Base-by-base conservation (phyloP, 2,113 vertebrate genomes). In the Mormyrus iriodes region DNA sequence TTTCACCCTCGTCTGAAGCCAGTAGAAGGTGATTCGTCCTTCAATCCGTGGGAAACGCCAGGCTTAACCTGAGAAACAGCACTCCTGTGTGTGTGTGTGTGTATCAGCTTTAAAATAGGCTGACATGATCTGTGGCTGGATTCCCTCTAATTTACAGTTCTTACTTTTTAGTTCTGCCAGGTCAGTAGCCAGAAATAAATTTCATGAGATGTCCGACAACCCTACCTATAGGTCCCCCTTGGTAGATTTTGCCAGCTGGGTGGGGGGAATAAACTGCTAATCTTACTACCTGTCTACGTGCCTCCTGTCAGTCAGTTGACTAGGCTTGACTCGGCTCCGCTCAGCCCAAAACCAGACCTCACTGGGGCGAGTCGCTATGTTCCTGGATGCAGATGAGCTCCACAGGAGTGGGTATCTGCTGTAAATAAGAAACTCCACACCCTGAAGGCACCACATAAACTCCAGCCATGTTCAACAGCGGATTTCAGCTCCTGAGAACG, bases 351-450 rank as follows among this genome's bases (percentile, higher is more conserved):
- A 3, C n/a, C 12, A 27, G 12, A 46, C 42, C 39, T 19, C 12
- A 69, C n/a, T 69, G 3, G 58, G 86, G 9, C 24, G 27, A 87
- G 35, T 53, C 35, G 44, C 48, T 44, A 0, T 35, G n/a, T 49
- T 79, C 73, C 35, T 21, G 17, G 88, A 88, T 83, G 69, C 69
- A 83, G 73, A 88, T 88, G 73, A 88, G 49, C 21, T 21, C 31
- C 21, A 21, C n/a, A 17, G 42, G 48, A 88, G n/a, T 19, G 31
- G 76, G 49, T 12, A 88, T 76, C 35, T 55, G 69, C 88, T 82
- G 69, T 83, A 88, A 88, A 88, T 88, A 83, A 88, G 83, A 31
- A 82, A 88, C 79, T 88, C 73, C 15, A 10, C 51, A 79, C 49
- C 88, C 69, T 17, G 21, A 24, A 82, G 88, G 73, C 42, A 44